These are phyloP conservation scores for Phalacrocorax aristotelis DNA, from an alignment of 2,113 vertebrate species.

Conservation along the genomic window DNA sequence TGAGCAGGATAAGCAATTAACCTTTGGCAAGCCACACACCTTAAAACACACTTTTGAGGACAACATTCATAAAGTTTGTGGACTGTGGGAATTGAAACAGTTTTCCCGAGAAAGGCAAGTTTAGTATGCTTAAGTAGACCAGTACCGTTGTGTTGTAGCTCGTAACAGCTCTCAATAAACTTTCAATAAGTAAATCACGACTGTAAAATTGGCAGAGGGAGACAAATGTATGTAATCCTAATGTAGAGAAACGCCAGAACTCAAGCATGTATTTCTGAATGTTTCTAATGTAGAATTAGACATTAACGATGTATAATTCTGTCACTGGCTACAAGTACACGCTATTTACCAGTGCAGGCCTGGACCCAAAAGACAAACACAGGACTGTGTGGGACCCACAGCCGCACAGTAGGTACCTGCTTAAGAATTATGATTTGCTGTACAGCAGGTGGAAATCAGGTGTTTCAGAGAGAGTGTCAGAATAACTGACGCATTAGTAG, in stretches of 20 bases:
- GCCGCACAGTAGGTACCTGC: neutral
- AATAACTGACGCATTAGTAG: neutral
- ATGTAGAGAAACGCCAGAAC: neutral
- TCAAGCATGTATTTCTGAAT: neutral
- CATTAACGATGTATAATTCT: neutral
- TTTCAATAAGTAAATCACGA: neutral
- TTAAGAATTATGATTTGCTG: neutral
- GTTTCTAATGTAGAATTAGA: neutral
- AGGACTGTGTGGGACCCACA: neutral
- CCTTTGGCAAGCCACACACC: slow-evolving; percentile 60
- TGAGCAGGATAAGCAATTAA: slow-evolving; percentile 23
- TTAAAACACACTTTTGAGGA: slow-evolving; percentile 67
- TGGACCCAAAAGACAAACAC: neutral
- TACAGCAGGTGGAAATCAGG: neutral
- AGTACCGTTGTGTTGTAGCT: neutral
- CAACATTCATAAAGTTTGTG: neutral
- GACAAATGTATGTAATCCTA: neutral
- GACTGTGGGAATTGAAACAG: slow-evolving; percentile 23
- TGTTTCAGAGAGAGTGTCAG: neutral
- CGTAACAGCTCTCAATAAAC: neutral
- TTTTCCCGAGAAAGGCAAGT: neutral
- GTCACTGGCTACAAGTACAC: neutral
- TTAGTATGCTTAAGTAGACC: neutral
- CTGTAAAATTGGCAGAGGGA: neutral
- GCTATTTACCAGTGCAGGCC: neutral